Evolutionary conservation across 2,888 invertebrate species (phyloP), one percentile per base, ranked within the genome.

Genomic region (Macrosiphum euphorbiae): DNA sequence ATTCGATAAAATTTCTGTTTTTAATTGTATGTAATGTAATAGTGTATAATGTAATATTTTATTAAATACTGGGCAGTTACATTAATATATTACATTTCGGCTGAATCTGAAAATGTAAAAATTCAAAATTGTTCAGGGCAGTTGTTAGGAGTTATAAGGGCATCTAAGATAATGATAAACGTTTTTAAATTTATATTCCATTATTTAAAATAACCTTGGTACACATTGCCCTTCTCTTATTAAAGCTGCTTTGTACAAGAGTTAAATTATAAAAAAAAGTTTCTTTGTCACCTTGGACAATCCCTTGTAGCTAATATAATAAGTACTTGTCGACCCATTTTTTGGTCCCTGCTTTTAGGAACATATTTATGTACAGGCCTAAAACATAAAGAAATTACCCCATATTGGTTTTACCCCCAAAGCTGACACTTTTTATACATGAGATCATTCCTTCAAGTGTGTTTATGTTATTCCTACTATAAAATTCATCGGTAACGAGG

Each of bases 291-390:
- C 44, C 5, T 52, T 52, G 28, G 41, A 92, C 10, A 88, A 52
- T 88, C 28, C 28, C 41, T 92, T 52, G 41, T 88, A 47, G 20
- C 35, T 86, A 92, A 67, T 92, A 67, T 50, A 86, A 92, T 87
- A 78, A 92, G 88, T 78, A 52, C 88, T 88, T 78, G n/a, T 92
- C 87, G 52, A 88, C 67, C 88, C 88, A 92, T 78, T 78, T 88
- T 87, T 88, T 92, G 67, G 88, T 92, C 92, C 88, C 67, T 88
- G 41, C 41, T 78, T 92, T 88, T 78, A 92, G 88, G 88, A 92
- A 88, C 92, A 78, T 67, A 52, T 92, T n/a, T 26, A 44, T 89
- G 44, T 44, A 90, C 50, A 87, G 61, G 87, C 26, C 47, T 92
- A 86, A 26, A 47, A 87, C 47, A 47, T 50, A 58, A 88, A 26